phyloP scores from a whole-genome alignment of 2,113 vertebrate species.

The Mustelus asterias region DNA sequence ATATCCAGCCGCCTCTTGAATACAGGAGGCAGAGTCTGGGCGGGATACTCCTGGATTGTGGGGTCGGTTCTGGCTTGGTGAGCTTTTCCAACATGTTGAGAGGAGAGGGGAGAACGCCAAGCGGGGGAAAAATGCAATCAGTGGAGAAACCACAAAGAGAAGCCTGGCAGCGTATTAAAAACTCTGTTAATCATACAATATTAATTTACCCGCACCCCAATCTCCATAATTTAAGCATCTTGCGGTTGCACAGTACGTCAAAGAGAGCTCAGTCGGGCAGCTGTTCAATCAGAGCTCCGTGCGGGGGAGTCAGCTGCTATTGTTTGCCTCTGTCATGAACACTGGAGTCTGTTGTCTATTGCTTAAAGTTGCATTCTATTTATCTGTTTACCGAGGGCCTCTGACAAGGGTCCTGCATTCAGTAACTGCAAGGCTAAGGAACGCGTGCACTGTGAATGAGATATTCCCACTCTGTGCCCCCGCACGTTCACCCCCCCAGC shows the following conservation, averaged over 20 bases:
- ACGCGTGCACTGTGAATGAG: constrained; percentile 9
- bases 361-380: background rate
- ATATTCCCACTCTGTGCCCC: background rate
- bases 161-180: background rate
- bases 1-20: too few relatives aligned
- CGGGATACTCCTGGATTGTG: background rate
- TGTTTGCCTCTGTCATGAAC: background rate
- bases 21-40: background rate
- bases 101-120: background rate
- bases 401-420: background rate
- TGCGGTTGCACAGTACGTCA: constrained; percentile 1
- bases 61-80: background rate
- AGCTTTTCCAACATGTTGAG: background rate
- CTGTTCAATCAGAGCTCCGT: background rate
- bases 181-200: background rate
- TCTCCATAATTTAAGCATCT: constrained; percentile 30
- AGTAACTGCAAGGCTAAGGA: background rate
- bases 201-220: background rate
- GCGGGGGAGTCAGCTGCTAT: background rate
- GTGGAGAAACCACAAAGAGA: background rate
- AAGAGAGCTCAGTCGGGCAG: background rate
- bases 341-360: background rate
- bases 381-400: background rate
- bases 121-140: background rate
- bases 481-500: background rate